phyloP scores from a whole-genome alignment of 2,888 invertebrate genomes.

The Autographa pulchrina region DNA sequence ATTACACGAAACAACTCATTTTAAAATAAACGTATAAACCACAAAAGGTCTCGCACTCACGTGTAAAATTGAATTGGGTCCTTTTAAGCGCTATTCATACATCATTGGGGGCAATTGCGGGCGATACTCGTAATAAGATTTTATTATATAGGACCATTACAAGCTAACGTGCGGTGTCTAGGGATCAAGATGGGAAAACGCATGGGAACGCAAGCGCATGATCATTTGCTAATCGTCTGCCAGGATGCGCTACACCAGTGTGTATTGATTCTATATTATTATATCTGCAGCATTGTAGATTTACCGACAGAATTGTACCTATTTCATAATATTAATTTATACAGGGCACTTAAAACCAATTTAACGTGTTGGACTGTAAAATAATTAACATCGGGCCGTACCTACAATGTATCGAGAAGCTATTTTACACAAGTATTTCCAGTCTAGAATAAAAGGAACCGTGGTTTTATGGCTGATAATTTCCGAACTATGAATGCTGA shows the following conservation, averaged over 20 bases:
- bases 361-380: conserved; percentile 59
- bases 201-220: conserved; percentile 75
- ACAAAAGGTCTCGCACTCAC: conserved; percentile 49
- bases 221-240: conserved; percentile 72
- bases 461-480: conserved; percentile 87
- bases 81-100: conserved; percentile 77
- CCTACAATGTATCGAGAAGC: conserved; percentile 72
- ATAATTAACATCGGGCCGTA: conserved; percentile 65
- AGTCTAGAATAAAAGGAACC: conserved; percentile 82
- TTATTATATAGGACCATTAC: conserved; percentile 85
- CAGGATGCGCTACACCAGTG: conserved; percentile 55
- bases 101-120: conserved; percentile 78
- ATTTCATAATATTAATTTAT: conserved; percentile 51
- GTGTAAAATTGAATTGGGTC: conserved; percentile 76
- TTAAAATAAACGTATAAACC: conserved; percentile 48
- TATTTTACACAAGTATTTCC: conserved; percentile 78
- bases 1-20: conserved; percentile 39
- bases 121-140: conserved; percentile 82
- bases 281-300: conserved; percentile 39
- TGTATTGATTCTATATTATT: conserved; percentile 58
- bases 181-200: conserved; percentile 76
- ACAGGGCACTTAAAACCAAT: conserved; percentile 42
- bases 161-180: conserved; percentile 81
- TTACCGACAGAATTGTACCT: conserved; percentile 45
- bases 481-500: conserved; percentile 86